phyloP scores from a whole-genome alignment of 2,888 invertebrate species.

The Polymixis flavicincta region DNA sequence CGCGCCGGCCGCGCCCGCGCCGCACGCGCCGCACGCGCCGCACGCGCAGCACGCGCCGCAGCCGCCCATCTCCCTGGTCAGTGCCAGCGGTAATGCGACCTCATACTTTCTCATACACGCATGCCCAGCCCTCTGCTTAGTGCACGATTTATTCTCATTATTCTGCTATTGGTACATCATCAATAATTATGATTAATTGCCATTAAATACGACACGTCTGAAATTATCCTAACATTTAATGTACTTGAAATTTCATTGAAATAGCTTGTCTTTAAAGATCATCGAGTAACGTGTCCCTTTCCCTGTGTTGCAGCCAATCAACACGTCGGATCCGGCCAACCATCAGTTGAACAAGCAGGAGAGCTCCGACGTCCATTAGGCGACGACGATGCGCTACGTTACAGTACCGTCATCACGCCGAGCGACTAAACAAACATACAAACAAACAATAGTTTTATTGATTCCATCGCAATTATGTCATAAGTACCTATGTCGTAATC shows the following conservation, averaged over 20 bases:
- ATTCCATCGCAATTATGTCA: conserved; percentile 84
- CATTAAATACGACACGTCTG: background rate
- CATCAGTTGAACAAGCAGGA: conserved; percentile 95
- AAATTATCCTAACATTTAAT: background rate
- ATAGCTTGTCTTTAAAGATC: conserved; percentile 15
- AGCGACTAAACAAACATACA: conserved; percentile 71
- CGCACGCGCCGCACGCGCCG: conserved; percentile 78
- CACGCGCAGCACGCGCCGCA: conserved; percentile 73
- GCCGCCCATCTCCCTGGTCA: conserved; percentile 79
- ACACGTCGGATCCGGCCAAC: conserved; percentile 95
- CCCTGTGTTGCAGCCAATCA: conserved; percentile 92
- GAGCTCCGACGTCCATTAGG: conserved; percentile 95
- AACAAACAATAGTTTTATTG: conserved; percentile 88
- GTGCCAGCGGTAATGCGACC: conserved; percentile 52
- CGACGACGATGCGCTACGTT: conserved; percentile 79
- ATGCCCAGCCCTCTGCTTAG: background rate
- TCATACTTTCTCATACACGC: conserved; percentile 17
- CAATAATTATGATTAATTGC: background rate
- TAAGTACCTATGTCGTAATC: conserved; percentile 83
- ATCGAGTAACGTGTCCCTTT: conserved; percentile 15
- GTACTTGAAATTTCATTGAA: background rate
- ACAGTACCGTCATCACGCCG: conserved; percentile 81
- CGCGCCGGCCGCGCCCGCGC: conserved; percentile 81
- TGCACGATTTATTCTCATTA: background rate
- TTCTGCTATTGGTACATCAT: background rate